Evolutionary conservation across 2,797 vertebrate species (phyloP).

Genomic region (Siniperca undulata): DNA sequence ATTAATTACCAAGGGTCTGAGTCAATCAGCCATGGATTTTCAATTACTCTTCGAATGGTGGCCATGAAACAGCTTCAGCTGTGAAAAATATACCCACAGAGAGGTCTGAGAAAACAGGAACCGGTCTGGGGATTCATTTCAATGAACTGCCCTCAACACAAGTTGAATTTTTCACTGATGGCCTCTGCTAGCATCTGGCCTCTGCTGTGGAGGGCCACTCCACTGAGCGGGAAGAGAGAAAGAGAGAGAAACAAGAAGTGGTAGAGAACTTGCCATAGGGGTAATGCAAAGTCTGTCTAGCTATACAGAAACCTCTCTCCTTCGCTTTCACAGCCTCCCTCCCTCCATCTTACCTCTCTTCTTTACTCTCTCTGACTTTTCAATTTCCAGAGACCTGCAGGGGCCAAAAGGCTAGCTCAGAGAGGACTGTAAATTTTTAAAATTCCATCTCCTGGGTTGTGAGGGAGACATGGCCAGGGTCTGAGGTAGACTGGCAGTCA

Average conservation of each 20-base stretch:
- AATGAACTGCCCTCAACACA: constrained; percentile 60
- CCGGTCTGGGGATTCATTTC: constrained; percentile 59
- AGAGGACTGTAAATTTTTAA: constrained; percentile 80
- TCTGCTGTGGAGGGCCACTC: constrained; percentile 42
- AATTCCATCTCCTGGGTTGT: constrained; percentile 80
- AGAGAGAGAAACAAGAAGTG: constrained; percentile 31
- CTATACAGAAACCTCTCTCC: constrained; percentile 57
- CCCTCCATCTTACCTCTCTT: constrained; percentile 49
- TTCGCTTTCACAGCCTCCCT: constrained; percentile 51
- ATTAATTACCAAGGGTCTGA: constrained; percentile 78
- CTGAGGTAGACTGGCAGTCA: constrained; percentile 65
- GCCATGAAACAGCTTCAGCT: constrained; percentile 65
- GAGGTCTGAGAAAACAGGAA: constrained; percentile 60
- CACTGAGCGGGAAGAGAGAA: constrained; percentile 13
- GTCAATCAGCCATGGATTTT: constrained; percentile 84
- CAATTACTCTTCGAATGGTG: constrained; percentile 75
- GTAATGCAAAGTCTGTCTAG: constrained; percentile 56
- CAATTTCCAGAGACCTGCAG: constrained; percentile 79
- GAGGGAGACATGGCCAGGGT: constrained; percentile 66
- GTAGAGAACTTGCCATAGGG: constrained; percentile 49
- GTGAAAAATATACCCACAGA: constrained; percentile 66
- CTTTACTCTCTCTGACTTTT: constrained; percentile 76
- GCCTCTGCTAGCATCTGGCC: constrained; percentile 56
- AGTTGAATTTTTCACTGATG: constrained; percentile 60
- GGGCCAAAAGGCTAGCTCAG: constrained; percentile 72